Evolutionary conservation across 2,797 vertebrate species (phyloP), one percentile per base, ranked within the genome.

Genomic region (Cuculus canorus): DNA sequence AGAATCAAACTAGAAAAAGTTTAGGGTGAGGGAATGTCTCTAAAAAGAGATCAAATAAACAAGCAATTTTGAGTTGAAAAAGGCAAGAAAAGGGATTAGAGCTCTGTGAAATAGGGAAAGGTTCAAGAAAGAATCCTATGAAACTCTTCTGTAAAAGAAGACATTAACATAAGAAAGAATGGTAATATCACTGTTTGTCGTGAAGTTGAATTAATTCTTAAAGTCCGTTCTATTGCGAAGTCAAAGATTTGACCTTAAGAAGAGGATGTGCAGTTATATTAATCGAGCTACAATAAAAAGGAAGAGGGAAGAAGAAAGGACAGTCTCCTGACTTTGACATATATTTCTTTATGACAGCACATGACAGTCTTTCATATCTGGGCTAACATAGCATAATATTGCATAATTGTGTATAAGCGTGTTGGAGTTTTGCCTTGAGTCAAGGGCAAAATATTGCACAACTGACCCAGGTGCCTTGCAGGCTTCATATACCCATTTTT

Each of bases 391-490:
- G 50, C 25, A 30, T 66, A 69, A 23, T 28, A 11, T 68, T 72
- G 53, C 73, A 81, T 32, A 37, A 57, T 48, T n/a, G 50, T 35
- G 16, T 18, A 45, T 69, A 47, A 5, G 52, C 66, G 83, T 56
- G 64, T 53, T n/a, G n/a, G 41, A 82, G 53, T 17, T 76, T 69
- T 92, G 60, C 69, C 65, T 85, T 35, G 79, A 82, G 50, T 70
- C 63, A 30, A 43, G 82, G 78, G 73, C 78, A 53, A 28, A 70
- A 19, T 7, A 3, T 63, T 95, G 84, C 90, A 92, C 60, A 75
- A 82, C 6, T 47, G 65, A 59, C 71, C 65, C 75, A 89, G 93
- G 93, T 95, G 86, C 75, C 32, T 87, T 43, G 35, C 82, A 76
- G 76, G 57, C 64, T 28, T 39, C 0, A 0, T 15, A 22, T 64